Conservation (phyloP, 2,113 vertebrate species). For the Campylomormyrus tamandua region DNA sequence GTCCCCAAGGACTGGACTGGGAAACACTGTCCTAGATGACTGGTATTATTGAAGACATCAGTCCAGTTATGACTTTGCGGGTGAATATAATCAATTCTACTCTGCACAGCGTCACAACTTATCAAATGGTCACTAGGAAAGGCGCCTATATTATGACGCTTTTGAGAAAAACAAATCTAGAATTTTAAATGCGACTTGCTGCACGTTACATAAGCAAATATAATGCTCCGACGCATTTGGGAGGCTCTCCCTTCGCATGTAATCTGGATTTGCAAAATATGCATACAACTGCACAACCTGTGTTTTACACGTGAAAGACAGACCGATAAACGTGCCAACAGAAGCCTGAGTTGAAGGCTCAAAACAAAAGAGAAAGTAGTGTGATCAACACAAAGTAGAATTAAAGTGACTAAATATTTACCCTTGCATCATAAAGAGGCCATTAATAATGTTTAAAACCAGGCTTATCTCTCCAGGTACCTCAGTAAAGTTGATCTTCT, state of each 20-base stretch:
- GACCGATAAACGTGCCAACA: not conserved
- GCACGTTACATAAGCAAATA: not conserved
- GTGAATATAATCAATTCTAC: not conserved
- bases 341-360: not conserved
- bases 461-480: constrained; percentile 45
- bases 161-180: not conserved
- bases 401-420: not conserved
- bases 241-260: not conserved
- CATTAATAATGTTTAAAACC: not conserved
- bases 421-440: not conserved
- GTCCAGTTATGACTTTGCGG: not conserved
- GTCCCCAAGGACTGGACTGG: too few species aligned
- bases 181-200: not conserved
- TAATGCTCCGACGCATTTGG: not conserved
- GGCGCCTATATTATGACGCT: not conserved
- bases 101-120: not conserved
- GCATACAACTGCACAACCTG: not conserved
- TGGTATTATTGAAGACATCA: not conserved
- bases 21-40: not conserved
- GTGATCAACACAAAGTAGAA: not conserved
- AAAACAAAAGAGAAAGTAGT: not conserved
- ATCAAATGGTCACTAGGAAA: not conserved
- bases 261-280: not conserved
- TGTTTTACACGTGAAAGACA: not conserved
- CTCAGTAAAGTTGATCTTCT: constrained; percentile 97